Base-by-base conservation (phyloP, 35 echinoderm and acorn worm genomes). In the Chiridota heheva region DNA sequence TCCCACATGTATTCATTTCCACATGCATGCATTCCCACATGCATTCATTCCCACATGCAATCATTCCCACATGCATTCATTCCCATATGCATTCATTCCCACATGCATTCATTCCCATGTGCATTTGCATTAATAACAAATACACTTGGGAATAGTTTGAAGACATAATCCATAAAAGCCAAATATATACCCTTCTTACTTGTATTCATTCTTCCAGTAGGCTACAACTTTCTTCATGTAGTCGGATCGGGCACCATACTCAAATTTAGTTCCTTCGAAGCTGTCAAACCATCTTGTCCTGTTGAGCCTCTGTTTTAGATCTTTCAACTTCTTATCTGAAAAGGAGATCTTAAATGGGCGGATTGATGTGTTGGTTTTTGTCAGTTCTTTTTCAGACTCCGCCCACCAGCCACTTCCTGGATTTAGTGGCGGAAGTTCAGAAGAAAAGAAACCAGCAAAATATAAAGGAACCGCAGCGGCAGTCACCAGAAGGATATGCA, bases 181-280 rank as follows among this genome's bases (percentile, higher is more conserved):
- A n/a, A n/a, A n/a, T n/a, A n/a, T n/a, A n/a, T n/a, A n/a, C n/a
- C 26, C 31, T 68, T 56, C 47, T 79, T 24, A 92, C 90, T 76
- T 82, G 68, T 92, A 92, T 58, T 66, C 77, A 16, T 92, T 86
- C 38, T 86, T 67, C 93, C 93, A 96, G 38, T 96, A 91, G 53
- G 86, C 72, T 13, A 43, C 57, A 7, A 96, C 59, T 30, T 26
- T 66, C 36, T 87, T 83, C 93, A 96, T 90, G 58, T 86, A 77
- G 6, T 96, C 83, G 2, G 93, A 53, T 39, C 79, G 57, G 31
- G 79, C 40, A 12, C 93, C 93, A 73, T 87, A 96, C 42, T 81
- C 41, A 57, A 84, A 96, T 3, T 77, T 43, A 36, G 73, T 76
- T 1, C 60, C 92, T 56, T 96, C 92, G 1, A 96, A 38, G 4